Base-by-base conservation (phyloP, 1,140 invertebrate genomes). In the Drosophila pseudoananassae region DNA sequence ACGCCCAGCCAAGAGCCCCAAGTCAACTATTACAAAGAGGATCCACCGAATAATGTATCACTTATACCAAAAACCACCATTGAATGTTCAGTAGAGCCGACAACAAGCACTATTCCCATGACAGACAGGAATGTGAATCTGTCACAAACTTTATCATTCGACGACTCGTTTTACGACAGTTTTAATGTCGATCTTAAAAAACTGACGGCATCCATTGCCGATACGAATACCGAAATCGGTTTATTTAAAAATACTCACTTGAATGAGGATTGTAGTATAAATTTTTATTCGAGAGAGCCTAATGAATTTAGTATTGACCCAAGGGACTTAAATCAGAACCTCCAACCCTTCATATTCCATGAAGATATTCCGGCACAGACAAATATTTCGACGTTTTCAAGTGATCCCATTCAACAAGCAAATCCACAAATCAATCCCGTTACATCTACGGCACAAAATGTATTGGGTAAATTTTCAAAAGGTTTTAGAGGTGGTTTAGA, bases 151-250 rank as follows among this genome's bases (percentile, higher is more conserved):
- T 38, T 61, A n/a, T 47, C 46, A 7, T 91, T 91, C 9, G 85
- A 91, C 55, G 90, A 91, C 36, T 82, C 47, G n/a, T 91, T 91
- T 43, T 91, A 91, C 40, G 87, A 91, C 51, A 91, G 79, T 52
- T 91, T 80, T 38, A 90, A 88, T 70, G 90, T 91, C 5, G 90
- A 91, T 57, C 40, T 91, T 15, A 69, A 52, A n/a, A 55, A 66
- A 7, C 54, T 91, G 9, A 89, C 87, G 6, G 69, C 80, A 31
- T 59, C 66, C 23, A 68, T 90, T 23, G 59, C 40, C 2, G 51
- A 69, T 33, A 3, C 7, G 8, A 3, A 36, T 14, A 54, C 55
- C 45, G 57, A 79, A 12, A 20, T 20, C 5, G 15, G 14, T 9
- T 40, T 50, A 49, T 57, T 45, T 40, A 4, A n/a, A n/a, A 20